Conservation (phyloP, 2,888 invertebrate species). For the Amaurobius ferox region DNA sequence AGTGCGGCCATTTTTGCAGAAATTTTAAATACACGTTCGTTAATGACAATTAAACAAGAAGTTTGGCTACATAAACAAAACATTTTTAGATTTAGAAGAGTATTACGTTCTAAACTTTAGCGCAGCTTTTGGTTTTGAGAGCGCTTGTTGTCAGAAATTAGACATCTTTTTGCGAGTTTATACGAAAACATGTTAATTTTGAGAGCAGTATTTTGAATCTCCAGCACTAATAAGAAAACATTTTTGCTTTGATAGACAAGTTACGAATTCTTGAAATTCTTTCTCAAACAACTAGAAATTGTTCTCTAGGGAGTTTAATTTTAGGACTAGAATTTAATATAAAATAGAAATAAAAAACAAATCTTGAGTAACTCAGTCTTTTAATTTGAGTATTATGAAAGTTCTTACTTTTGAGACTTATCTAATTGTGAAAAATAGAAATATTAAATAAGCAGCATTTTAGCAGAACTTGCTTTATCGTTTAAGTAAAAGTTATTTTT, state of each 20-base stretch:
- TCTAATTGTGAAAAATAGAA: too few species aligned
- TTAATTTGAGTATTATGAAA: too few species aligned
- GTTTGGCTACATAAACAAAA: background rate
- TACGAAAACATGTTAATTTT: background rate
- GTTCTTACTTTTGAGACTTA: too few species aligned
- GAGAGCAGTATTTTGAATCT: background rate
- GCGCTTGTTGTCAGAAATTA: background rate
- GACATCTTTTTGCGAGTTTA: background rate
- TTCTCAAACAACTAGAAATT: background rate
- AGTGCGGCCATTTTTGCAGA: background rate
- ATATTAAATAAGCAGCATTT: too few species aligned
- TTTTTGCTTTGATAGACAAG: constrained; percentile 5
- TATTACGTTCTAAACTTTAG: background rate
- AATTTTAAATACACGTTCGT: background rate
- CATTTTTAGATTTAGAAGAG: constrained; percentile 3
- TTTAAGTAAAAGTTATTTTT: too few species aligned
- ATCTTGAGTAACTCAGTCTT: too few species aligned
- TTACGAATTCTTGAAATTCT: background rate
- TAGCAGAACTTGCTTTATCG: too few species aligned
- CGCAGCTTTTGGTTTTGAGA: background rate
- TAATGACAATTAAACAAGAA: background rate
- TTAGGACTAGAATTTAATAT: too few species aligned
- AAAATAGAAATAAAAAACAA: too few species aligned
- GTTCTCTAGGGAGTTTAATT: background rate
- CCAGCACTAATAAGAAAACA: background rate